Conservation (phyloP, 2,888 invertebrate genomes). For the Poecilus cupreus region DNA sequence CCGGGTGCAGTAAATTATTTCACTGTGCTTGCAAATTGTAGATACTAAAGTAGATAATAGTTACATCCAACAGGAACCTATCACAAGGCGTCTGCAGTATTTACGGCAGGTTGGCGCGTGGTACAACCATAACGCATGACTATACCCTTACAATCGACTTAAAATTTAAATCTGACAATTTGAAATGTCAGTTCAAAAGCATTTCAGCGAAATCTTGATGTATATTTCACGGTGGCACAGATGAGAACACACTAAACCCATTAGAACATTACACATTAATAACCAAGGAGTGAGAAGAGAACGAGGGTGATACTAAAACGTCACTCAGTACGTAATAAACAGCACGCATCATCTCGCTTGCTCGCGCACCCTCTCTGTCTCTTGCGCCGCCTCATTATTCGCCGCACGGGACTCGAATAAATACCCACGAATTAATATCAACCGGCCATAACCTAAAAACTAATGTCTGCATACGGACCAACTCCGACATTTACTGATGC, state of each 20-base stretch:
- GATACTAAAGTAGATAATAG: too few relatives aligned
- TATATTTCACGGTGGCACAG: slow-evolving; percentile 54
- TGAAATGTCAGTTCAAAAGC: slow-evolving; percentile 43
- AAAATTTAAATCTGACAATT: slow-evolving; percentile 56
- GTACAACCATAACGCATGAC: neutral
- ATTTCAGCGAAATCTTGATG: slow-evolving; percentile 56
- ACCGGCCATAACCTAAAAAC: slow-evolving; percentile 47
- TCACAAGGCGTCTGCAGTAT: neutral
- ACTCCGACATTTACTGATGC: slow-evolving; percentile 22
- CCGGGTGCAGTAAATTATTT: too few relatives aligned
- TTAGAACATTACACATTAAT: slow-evolving; percentile 59
- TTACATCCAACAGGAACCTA: neutral
- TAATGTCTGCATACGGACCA: slow-evolving; percentile 46
- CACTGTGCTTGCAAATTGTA: too few relatives aligned
- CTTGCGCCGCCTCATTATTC: slow-evolving; percentile 24
- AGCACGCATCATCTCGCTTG: slow-evolving; percentile 40
- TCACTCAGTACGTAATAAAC: slow-evolving; percentile 59
- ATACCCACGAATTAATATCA: slow-evolving; percentile 54
- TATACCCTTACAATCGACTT: slow-evolving; percentile 8
- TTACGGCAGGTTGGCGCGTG: neutral
- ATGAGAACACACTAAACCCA: slow-evolving; percentile 59
- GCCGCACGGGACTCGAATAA: slow-evolving; percentile 46
- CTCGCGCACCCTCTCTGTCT: slow-evolving; percentile 12
- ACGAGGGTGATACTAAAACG: slow-evolving; percentile 57
- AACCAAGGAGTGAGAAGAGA: slow-evolving; percentile 50